Evolutionary conservation across 2,888 invertebrate species (phyloP).

Genomic region (Limnephilus rhombicus): DNA sequence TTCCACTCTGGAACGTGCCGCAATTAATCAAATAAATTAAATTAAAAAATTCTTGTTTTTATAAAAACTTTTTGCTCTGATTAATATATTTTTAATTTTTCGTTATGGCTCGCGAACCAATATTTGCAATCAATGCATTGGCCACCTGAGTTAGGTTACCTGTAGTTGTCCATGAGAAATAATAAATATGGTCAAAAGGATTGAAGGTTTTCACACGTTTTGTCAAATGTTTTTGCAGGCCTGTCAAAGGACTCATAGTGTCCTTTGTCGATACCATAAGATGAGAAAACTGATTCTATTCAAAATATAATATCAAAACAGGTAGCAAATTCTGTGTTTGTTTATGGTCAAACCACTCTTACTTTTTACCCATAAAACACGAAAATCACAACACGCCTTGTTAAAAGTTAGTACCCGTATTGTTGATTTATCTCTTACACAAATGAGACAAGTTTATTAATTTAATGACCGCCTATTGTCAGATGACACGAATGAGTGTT

Average conservation of each 20-base stretch:
- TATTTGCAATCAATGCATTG: background rate
- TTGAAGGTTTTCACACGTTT: slow-evolving; percentile 56
- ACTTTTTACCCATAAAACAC: background rate
- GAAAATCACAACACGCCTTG: background rate
- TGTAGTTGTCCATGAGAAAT: slow-evolving; percentile 17
- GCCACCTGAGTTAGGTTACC: background rate
- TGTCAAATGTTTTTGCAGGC: slow-evolving; percentile 51
- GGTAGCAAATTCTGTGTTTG: background rate
- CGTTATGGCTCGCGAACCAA: background rate
- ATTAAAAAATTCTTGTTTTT: too few relatives aligned
- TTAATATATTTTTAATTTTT: too few relatives aligned
- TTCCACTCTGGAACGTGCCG: too few relatives aligned
- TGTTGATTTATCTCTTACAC: background rate
- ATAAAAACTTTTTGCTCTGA: too few relatives aligned
- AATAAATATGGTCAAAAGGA: slow-evolving; percentile 31
- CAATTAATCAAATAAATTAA: too few relatives aligned
- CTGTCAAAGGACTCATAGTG: slow-evolving; percentile 9
- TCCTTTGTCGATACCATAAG: slow-evolving; percentile 15
- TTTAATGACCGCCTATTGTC: background rate
- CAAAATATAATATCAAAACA: slow-evolving; percentile 3
- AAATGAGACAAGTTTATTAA: background rate
- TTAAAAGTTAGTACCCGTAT: background rate
- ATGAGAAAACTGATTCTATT: background rate
- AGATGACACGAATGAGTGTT: background rate
- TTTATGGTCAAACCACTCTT: slow-evolving; percentile 5